Conservation (phyloP, 2,888 invertebrate species). For the Orchesella flavescens region DNA sequence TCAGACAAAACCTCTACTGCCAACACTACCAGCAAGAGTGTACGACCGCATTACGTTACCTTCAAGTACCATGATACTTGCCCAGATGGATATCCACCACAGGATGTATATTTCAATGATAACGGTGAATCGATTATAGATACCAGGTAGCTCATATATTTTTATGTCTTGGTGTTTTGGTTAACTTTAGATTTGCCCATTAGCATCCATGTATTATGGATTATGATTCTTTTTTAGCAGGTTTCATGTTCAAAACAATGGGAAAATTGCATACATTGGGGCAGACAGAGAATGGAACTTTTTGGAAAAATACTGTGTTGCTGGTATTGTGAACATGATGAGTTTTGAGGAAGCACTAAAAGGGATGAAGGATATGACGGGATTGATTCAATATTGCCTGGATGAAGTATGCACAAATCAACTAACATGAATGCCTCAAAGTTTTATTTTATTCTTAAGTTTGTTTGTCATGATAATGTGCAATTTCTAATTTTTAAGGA, state of each 20-base stretch:
- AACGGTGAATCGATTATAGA: slow-evolving; percentile 34
- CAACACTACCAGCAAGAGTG: not conserved
- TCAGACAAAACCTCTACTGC: not conserved
- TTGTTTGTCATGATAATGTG: not conserved
- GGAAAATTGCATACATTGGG: slow-evolving; percentile 39
- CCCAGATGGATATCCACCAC: slow-evolving; percentile 28
- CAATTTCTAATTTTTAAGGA: not conserved
- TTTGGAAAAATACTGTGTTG: slow-evolving; percentile 51
- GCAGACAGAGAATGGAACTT: slow-evolving; percentile 47
- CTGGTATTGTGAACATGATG: slow-evolving; percentile 43
- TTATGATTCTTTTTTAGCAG: slow-evolving; percentile 10
- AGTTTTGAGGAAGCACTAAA: not conserved
- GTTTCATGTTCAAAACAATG: slow-evolving; percentile 44
- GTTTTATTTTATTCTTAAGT: not conserved
- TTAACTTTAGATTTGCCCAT: not conserved
- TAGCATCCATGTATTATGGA: not conserved
- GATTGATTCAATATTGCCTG: slow-evolving; percentile 21
- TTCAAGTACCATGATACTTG: slow-evolving; percentile 50
- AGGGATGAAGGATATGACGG: slow-evolving; percentile 17
- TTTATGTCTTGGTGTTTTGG: not conserved
- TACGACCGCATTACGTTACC: slow-evolving; percentile 47
- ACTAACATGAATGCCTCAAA: not conserved
- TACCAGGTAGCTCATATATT: slow-evolving; percentile 28
- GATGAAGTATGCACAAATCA: not conserved
- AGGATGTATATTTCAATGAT: slow-evolving; percentile 38